A percentile compares a stretch with the other conserved stretches of the same genome.
Conservation (phyloP, 2,888 invertebrate species). For the Drosophila glabriapex region DNA sequence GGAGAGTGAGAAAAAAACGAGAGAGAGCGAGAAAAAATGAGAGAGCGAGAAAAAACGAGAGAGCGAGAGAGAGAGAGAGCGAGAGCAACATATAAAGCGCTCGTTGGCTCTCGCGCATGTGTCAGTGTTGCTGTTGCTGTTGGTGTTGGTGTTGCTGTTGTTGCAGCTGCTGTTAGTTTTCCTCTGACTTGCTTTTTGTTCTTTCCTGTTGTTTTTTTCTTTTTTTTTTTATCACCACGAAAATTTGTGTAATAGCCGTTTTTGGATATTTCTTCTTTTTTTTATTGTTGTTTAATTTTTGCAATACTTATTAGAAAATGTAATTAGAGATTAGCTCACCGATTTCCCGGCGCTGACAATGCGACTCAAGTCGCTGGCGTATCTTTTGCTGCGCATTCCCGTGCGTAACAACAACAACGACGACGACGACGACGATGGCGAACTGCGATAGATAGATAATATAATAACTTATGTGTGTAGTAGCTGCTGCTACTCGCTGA, state of each 20-base stretch:
- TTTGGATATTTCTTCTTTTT: background rate
- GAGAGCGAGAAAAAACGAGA: slow-evolving; percentile 12
- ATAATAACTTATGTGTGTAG: slow-evolving; percentile 3
- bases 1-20: slow-evolving; percentile 12
- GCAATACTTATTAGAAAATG: slow-evolving; percentile 30
- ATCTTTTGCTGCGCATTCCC: slow-evolving; percentile 74
- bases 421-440: slow-evolving; percentile 22
- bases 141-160: slow-evolving; percentile 24
- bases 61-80: slow-evolving; percentile 23
- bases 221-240: slow-evolving; percentile 36
- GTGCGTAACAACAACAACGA: slow-evolving; percentile 29
- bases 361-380: slow-evolving; percentile 71
- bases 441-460: slow-evolving; percentile 30
- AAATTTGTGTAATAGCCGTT: slow-evolving; percentile 34
- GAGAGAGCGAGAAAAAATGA: slow-evolving; percentile 12
- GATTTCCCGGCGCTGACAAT: slow-evolving; percentile 67
- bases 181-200: slow-evolving; percentile 16
- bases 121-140: slow-evolving; percentile 30
- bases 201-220: slow-evolving; percentile 1
- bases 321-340: slow-evolving; percentile 54
- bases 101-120: slow-evolving; percentile 66
- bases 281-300: background rate
- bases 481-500: slow-evolving; percentile 25
- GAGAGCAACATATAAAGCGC: slow-evolving; percentile 12
- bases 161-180: slow-evolving; percentile 31